Conservation (phyloP, 2,113 vertebrate genomes). For the Plecotus auritus region DNA sequence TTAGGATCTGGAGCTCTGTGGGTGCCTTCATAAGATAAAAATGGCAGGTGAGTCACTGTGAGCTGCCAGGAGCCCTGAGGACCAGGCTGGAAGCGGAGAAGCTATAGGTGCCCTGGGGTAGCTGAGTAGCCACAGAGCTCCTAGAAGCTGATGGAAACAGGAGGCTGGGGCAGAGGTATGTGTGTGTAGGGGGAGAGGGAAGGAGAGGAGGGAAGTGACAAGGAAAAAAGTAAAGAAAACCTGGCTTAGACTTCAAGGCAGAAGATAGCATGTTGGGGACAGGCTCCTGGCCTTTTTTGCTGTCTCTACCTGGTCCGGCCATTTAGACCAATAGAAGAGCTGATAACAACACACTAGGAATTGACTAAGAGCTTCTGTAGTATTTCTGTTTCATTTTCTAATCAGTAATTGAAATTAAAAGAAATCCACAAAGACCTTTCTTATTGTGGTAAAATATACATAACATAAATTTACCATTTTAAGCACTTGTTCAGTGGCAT, state of each 20-base stretch:
- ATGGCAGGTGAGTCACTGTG: background rate
- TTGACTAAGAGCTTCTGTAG: background rate
- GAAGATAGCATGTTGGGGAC: background rate
- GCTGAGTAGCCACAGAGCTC: background rate
- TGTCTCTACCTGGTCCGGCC: background rate
- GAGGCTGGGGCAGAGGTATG: background rate
- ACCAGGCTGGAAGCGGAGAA: background rate
- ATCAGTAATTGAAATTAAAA: background rate
- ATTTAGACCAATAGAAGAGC: background rate
- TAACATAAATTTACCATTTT: background rate
- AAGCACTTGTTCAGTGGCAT: background rate
- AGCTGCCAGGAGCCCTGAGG: background rate
- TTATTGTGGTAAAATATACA: background rate
- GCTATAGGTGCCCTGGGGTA: accelerated
- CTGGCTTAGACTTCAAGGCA: background rate
- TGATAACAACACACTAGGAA: background rate
- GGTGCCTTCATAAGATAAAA: background rate
- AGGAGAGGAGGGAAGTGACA: background rate
- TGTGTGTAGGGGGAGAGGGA: too few species aligned
- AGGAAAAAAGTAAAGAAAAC: background rate
- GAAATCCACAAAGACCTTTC: background rate
- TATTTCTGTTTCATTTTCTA: background rate
- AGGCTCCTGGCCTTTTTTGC: background rate
- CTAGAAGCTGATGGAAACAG: background rate
- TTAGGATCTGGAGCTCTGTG: background rate